Conservation (phyloP, 92 coral and sea anemone species). For the Nematostella vectensis region DNA sequence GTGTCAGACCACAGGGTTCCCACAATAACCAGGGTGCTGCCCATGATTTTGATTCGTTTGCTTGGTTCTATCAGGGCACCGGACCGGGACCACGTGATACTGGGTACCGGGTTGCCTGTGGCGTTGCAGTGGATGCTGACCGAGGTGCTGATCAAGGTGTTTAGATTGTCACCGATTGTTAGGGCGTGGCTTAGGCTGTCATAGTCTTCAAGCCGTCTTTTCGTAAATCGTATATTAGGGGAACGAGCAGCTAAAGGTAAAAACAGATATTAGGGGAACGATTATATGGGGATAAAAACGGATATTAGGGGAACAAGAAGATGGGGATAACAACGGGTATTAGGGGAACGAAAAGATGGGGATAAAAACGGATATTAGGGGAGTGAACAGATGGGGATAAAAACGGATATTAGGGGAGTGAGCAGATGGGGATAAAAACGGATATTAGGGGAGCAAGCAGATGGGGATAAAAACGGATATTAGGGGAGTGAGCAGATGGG, state of each 20-base stretch:
- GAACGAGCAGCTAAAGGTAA: conserved; percentile 73
- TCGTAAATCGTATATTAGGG: conserved; percentile 63
- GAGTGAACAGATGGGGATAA: too few relatives aligned
- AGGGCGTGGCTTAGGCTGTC: conserved; percentile 28
- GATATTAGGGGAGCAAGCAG: too few relatives aligned
- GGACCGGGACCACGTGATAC: conserved; percentile 65
- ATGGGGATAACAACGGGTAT: too few relatives aligned
- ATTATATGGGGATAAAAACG: too few relatives aligned
- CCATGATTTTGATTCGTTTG: conserved; percentile 14
- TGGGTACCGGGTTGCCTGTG: conserved; percentile 73
- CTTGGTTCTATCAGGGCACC: conserved; percentile 20
- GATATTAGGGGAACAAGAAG: too few relatives aligned
- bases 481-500: too few relatives aligned
- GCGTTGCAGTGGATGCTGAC: conserved; percentile 59
- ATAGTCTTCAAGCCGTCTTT: conserved; percentile 42
- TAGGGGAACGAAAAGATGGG: too few relatives aligned
- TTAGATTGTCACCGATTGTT: conserved; percentile 68
- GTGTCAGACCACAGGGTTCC: conserved; percentile 51
- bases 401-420: too few relatives aligned
- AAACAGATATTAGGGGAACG: too few relatives aligned
- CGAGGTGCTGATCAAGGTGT: conserved; percentile 54
- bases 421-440: too few relatives aligned
- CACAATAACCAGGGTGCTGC: conserved; percentile 41
- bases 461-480: too few relatives aligned
- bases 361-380: too few relatives aligned